A percentile compares a stretch with the other conserved stretches of the same genome.
These are phyloP conservation scores for Osmerus eperlanus DNA, from an alignment of 2,113 vertebrate genomes.

Conservation along the genomic window DNA sequence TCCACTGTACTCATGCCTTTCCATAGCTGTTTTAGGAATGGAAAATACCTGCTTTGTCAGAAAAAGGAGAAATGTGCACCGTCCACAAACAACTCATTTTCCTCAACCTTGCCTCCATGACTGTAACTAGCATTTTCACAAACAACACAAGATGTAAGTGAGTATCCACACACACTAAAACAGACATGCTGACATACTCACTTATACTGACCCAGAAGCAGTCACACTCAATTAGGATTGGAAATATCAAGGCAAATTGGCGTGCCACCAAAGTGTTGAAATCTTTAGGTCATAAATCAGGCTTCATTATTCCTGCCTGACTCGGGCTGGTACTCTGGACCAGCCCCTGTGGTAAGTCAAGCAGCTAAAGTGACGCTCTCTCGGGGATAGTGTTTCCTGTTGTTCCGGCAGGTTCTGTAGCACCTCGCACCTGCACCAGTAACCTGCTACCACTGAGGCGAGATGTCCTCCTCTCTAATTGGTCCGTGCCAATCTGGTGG, in stretches of 20 bases:
- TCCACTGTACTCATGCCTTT: slow-evolving; percentile 41
- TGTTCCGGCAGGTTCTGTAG: background rate
- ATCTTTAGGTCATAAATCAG: slow-evolving; percentile 41
- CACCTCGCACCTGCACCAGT: slow-evolving; percentile 17
- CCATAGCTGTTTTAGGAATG: slow-evolving; percentile 46
- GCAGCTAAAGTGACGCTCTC: slow-evolving; percentile 15
- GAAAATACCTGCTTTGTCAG: slow-evolving; percentile 38
- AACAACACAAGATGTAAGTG: slow-evolving; percentile 20
- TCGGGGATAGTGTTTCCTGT: slow-evolving; percentile 1
- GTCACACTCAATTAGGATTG: background rate
- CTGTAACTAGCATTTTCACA: slow-evolving; percentile 20
- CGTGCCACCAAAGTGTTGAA: slow-evolving; percentile 13
- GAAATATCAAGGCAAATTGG: slow-evolving; percentile 12
- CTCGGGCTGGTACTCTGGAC: slow-evolving; percentile 17
- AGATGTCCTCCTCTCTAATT: slow-evolving; percentile 35
- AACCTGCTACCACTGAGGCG: slow-evolving; percentile 18
- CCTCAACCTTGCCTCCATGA: slow-evolving; percentile 12
- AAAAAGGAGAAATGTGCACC: slow-evolving; percentile 19
- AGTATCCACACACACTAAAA: background rate
- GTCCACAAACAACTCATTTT: slow-evolving; percentile 39
- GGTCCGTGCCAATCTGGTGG: slow-evolving; percentile 3
- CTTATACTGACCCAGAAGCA: background rate
- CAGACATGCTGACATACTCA: background rate
- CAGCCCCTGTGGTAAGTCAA: slow-evolving; percentile 1
- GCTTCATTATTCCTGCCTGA: slow-evolving; percentile 32